Evolutionary conservation across 2,888 invertebrate genomes (phyloP), one percentile per base, ranked within the genome.

Genomic region (Corbicula japonica): DNA sequence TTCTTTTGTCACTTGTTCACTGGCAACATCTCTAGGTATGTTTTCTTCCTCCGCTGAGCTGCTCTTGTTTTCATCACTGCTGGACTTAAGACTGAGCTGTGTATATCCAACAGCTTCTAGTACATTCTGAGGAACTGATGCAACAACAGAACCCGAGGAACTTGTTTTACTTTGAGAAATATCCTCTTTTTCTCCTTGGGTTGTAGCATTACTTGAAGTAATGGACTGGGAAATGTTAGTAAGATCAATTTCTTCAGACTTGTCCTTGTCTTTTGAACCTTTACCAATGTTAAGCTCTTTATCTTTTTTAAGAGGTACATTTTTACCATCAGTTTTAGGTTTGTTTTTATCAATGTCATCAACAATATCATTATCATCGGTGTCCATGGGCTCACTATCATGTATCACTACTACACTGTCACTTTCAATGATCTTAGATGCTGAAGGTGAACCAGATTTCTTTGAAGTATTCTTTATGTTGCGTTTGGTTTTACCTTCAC

Each of bases 91-190:
- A 12, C 52, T 35, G 32, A n/a, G 70, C 12, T 34, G 62, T 12
- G 68, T 75, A n/a, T 30, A 54, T 8, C 63, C 75, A 23, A 65
- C 28, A 12, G 61, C 75, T 35, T 80, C 83, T 15, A 80, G 60
- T 5, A 77, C 72, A 72, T 83, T 83, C 35, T 80, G 80, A 23
- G 83, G 80, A 12, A 80, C 48, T 23, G 83, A 83, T n/a, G n/a
- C n/a, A n/a, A 41, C 41, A 41, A 41, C 10, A 41, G 41, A 41
- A 12, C 41, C 15, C 41, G 15, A 10, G 10, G 10, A 10, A 41
- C 15, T 41, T 41, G 41, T 18, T 41, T 10, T 41, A 28, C n/a
- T 32, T 54, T 54, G 30, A 54, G 32, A 28, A 54, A 10, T 28
- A 23, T n/a, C n/a, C 10, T 54, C 41, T 12, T 10, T 32, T 28